Percentiles rank a stretch among this genome's conserved stretches.
Conservation (phyloP, 2,888 invertebrate species). For the Ethmia dodecea region DNA sequence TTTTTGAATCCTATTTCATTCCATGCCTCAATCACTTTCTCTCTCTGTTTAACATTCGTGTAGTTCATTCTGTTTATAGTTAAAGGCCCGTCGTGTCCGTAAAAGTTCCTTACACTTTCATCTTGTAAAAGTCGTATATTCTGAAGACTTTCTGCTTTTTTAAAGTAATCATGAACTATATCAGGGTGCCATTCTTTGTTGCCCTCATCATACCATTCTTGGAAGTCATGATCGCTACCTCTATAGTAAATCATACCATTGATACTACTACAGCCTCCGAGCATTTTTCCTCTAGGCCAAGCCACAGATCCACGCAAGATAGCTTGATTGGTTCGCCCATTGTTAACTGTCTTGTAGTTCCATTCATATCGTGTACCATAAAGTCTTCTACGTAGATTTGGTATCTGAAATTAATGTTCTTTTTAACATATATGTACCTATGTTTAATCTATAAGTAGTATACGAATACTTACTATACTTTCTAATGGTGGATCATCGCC, state of each 20-base stretch:
- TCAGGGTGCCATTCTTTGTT: constrained; percentile 74
- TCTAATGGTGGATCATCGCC: constrained; percentile 1
- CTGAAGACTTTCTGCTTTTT: constrained; percentile 68
- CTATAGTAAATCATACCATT: constrained; percentile 77
- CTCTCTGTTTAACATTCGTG: constrained; percentile 36
- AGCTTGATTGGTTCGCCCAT: constrained; percentile 83
- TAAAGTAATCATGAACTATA: constrained; percentile 62
- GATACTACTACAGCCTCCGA: constrained; percentile 75
- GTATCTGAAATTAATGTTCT: constrained; percentile 32
- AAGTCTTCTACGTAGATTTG: constrained; percentile 23
- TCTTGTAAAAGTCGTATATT: constrained; percentile 26
- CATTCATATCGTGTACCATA: constrained; percentile 80
- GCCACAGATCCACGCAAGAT: constrained; percentile 36
- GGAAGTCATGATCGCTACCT: constrained; percentile 67
- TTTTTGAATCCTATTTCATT: constrained; percentile 55
- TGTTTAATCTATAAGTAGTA: too few species aligned
- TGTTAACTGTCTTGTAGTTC: constrained; percentile 88
- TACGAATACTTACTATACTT: constrained; percentile 2
- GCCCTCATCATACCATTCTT: constrained; percentile 69
- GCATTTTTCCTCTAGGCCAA: constrained; percentile 80
- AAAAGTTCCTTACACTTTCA: constrained; percentile 28
- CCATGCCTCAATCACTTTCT: constrained; percentile 45
- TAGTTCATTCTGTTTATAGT: constrained; percentile 56
- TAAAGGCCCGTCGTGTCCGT: constrained; percentile 64
- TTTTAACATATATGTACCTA: too few species aligned